These are phyloP conservation scores for Rhamnusium bicolor DNA, from an alignment of 2,888 invertebrate species.

Conservation along the genomic window DNA sequence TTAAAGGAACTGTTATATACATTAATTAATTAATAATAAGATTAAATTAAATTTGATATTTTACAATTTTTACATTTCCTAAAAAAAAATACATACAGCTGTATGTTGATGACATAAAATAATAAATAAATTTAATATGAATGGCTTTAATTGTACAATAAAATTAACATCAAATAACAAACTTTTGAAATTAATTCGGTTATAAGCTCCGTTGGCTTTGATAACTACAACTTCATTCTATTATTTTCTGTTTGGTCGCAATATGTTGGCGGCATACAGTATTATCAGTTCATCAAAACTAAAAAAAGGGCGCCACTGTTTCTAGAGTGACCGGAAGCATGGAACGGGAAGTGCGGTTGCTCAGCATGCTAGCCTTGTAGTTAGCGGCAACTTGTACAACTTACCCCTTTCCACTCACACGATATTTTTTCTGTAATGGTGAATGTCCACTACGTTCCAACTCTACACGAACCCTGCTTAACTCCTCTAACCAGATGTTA, in stretches of 20 bases:
- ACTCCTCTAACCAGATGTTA: slow-evolving; percentile 26
- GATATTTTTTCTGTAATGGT: slow-evolving; percentile 65
- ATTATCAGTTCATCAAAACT: slow-evolving; percentile 10
- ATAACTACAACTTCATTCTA: not conserved
- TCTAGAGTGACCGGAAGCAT: slow-evolving; percentile 54
- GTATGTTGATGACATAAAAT: no score
- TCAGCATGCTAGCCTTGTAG: slow-evolving; percentile 60
- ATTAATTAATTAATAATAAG: no score
- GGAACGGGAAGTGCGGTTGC: slow-evolving; percentile 59
- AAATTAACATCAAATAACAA: no score
- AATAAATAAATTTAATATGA: no score
- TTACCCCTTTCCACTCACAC: slow-evolving; percentile 63
- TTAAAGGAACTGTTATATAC: no score
- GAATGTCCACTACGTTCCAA: slow-evolving; percentile 50
- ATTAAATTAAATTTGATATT: no score
- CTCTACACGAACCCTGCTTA: slow-evolving; percentile 5
- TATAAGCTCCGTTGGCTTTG: not conserved
- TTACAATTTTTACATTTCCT: no score
- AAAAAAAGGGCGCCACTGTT: slow-evolving; percentile 45
- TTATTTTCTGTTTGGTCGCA: not conserved
- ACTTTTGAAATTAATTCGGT: not conserved
- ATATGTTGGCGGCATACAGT: not conserved
- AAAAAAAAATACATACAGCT: no score
- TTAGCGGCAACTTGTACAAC: slow-evolving; percentile 63
- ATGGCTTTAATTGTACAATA: no score